Conservation (phyloP, 2,797 vertebrate genomes). For the Microctenopoma lineatum region DNA sequence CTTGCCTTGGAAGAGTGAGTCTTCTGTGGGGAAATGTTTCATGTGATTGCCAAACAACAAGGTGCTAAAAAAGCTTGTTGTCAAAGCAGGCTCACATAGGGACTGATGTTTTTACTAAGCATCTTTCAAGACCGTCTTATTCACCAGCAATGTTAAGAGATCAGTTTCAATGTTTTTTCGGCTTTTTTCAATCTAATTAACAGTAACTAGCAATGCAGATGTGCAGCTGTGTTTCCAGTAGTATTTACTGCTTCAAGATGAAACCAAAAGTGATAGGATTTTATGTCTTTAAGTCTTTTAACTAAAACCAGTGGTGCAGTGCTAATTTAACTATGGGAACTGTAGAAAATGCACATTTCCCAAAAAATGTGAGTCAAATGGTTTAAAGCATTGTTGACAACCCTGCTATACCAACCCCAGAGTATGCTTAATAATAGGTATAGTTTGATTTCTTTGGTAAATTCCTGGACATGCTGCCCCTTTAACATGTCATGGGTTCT, state of each 20-base stretch:
- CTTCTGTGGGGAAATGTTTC: constrained; percentile 50
- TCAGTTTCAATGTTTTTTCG: not conserved
- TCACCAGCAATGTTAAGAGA: not conserved
- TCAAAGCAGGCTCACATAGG: constrained; percentile 29
- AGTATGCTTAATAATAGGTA: too few relatives aligned
- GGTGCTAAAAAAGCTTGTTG: constrained; percentile 32
- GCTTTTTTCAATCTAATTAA: constrained; percentile 12
- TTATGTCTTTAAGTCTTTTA: constrained; percentile 10
- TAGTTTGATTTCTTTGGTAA: too few relatives aligned
- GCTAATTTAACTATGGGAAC: constrained; percentile 14
- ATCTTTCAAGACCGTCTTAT: not conserved
- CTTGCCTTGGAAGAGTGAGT: constrained; percentile 34
- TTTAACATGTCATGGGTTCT: too few relatives aligned
- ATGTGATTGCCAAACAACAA: constrained; percentile 58
- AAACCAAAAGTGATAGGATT: constrained; percentile 20
- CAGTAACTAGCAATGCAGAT: constrained; percentile 5
- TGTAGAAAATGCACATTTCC: constrained; percentile 16
- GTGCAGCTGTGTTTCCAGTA: constrained; percentile 10
- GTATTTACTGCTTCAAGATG: constrained; percentile 18
- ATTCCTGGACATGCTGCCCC: too few relatives aligned
- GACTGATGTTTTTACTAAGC: constrained; percentile 24
- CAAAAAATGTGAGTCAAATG: constrained; percentile 2
- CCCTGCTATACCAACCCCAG: too few relatives aligned
- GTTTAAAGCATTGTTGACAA: not conserved
- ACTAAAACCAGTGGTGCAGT: constrained; percentile 25